These are phyloP conservation scores for Helogale parvula DNA, from an alignment of 2,113 vertebrate species.

Conservation along the genomic window DNA sequence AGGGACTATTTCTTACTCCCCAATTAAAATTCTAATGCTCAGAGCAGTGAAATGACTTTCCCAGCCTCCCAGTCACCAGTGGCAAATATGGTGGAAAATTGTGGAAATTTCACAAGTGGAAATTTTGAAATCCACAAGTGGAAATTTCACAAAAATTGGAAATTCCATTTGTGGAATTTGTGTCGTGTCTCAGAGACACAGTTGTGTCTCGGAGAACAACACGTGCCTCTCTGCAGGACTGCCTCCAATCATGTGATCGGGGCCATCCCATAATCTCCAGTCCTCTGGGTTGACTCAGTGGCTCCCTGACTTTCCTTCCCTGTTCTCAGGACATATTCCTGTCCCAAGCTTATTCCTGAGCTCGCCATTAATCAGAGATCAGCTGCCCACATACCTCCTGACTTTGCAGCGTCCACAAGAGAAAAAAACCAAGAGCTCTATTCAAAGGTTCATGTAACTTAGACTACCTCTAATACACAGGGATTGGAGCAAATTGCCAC, in stretches of 20 bases:
- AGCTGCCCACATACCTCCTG: neutral
- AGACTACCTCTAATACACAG: neutral
- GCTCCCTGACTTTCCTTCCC: neutral
- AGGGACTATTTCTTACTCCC: neutral
- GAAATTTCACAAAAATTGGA: too few species aligned
- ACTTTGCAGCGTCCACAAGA: neutral
- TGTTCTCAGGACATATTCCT: neutral
- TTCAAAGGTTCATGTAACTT: neutral
- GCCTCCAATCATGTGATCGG: neutral
- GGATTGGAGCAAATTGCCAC: neutral
- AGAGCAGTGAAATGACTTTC: neutral
- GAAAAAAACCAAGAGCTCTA: neutral
- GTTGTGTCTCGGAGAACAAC: neutral
- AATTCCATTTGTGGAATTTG: neutral
- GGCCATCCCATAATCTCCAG: too few species aligned
- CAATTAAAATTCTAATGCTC: neutral
- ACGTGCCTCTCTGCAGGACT: neutral
- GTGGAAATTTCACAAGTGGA: too few species aligned
- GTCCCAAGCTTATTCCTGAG: neutral
- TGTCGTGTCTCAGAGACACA: neutral
- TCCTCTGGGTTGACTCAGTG: neutral
- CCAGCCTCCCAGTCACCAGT: neutral
- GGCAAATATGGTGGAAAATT: neutral
- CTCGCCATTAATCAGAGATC: conserved; percentile 8
- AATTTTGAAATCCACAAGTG: too few species aligned